A percentile compares a stretch with the other conserved stretches of the same genome.
These are phyloP conservation scores for Mallotus villosus DNA, from an alignment of 2,797 vertebrate species.

Conservation along the genomic window DNA sequence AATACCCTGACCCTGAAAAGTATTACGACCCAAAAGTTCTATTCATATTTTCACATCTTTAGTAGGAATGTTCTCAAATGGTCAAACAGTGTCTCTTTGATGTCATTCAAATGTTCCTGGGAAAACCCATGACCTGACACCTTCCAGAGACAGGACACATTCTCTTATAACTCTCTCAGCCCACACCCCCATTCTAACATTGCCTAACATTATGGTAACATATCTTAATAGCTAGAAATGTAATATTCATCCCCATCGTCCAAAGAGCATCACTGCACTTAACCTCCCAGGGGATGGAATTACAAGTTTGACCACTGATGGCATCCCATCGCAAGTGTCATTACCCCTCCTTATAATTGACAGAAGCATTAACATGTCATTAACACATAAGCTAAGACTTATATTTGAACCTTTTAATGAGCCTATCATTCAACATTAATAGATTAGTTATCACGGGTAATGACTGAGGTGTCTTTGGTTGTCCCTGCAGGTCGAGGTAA, in stretches of 20 bases:
- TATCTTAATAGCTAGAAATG: not conserved
- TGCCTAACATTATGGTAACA: not conserved
- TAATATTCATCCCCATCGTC: conserved; percentile 58
- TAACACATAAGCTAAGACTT: conserved; percentile 79
- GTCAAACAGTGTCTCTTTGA: not conserved
- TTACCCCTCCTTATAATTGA: conserved; percentile 76
- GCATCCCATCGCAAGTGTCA: conserved; percentile 72
- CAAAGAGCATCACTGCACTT: conserved; percentile 65
- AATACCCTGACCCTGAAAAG: not conserved
- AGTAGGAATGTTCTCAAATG: no score
- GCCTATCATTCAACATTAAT: conserved; percentile 79
- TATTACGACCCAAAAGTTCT: not conserved
- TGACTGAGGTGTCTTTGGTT: conserved; percentile 74
- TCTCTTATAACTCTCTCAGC: not conserved
- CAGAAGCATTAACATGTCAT: conserved; percentile 81
- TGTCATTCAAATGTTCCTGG: not conserved
- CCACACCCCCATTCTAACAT: not conserved
- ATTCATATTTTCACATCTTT: no score
- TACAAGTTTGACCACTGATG: conserved; percentile 71
- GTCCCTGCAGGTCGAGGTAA: conserved; percentile 64
- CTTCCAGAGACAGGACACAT: not conserved
- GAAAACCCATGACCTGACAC: not conserved
- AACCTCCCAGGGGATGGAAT: conserved; percentile 67
- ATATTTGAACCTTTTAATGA: conserved; percentile 80
- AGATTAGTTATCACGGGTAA: conserved; percentile 78